phyloP scores from a whole-genome alignment of 1,140 invertebrate genomes.

The Panagrolaimus sp. region DNA sequence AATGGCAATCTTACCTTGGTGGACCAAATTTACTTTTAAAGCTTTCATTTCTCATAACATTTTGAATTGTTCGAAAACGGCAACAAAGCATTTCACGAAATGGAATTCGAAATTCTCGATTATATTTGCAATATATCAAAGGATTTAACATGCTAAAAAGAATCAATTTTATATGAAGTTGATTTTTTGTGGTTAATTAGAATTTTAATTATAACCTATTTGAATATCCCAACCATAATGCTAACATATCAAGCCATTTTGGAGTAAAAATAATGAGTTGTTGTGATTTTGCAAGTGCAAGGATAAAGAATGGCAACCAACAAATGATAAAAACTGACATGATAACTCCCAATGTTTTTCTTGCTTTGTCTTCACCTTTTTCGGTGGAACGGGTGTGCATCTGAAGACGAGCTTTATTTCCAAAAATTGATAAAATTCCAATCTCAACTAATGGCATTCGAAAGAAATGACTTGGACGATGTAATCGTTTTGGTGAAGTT shows the following conservation, averaged over 20 bases:
- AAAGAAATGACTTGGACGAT: constrained; percentile 45
- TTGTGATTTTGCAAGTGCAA: constrained; percentile 54
- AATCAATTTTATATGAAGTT: neutral
- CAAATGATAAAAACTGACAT: constrained; percentile 87
- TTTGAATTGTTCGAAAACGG: constrained; percentile 62
- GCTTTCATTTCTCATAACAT: constrained; percentile 62
- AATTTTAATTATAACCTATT: constrained; percentile 57
- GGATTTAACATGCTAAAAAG: constrained; percentile 62
- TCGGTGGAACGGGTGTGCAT: constrained; percentile 33
- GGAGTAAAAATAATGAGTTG: constrained; percentile 52
- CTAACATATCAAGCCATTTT: constrained; percentile 59
- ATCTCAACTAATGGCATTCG: constrained; percentile 45
- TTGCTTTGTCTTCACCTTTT: constrained; percentile 51
- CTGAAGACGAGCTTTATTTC: constrained; percentile 23
- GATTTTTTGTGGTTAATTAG: too few relatives aligned
- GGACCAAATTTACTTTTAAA: constrained; percentile 62
- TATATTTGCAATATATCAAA: constrained; percentile 65
- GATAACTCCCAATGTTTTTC: constrained; percentile 90
- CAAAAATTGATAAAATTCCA: constrained; percentile 12
- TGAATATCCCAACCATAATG: constrained; percentile 63
- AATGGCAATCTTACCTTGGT: constrained; percentile 40
- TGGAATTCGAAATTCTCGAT: constrained; percentile 63
- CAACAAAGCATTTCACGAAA: constrained; percentile 64
- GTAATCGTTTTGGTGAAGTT: constrained; percentile 31
- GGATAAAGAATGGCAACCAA: constrained; percentile 89